A percentile compares a stretch with the other conserved stretches of the same genome.
These are phyloP conservation scores for Leptopilina clavipes DNA, from an alignment of 1,140 invertebrate genomes.

Conservation along the genomic window DNA sequence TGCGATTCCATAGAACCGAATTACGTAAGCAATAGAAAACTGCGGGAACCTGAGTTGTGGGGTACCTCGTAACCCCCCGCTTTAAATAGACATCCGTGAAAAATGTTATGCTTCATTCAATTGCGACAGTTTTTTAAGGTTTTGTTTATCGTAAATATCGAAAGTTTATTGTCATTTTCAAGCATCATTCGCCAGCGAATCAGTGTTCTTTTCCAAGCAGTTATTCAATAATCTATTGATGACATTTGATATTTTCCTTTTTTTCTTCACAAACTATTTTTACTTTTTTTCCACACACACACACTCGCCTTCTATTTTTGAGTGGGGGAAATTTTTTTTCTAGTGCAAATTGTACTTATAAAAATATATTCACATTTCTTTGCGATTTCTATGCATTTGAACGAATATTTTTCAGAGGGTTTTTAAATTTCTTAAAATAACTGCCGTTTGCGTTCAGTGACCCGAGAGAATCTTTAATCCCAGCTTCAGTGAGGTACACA, in stretches of 20 bases:
- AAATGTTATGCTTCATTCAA: neutral
- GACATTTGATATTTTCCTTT: neutral
- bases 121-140: neutral
- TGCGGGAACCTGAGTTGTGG: neutral
- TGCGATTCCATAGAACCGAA: slow-evolving; percentile 30
- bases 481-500: neutral
- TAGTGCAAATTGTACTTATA: too few species aligned
- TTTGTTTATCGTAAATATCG: neutral
- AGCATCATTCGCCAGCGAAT: too few species aligned
- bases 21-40: slow-evolving; percentile 17
- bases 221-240: too few species aligned
- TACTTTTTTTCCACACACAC: too few species aligned
- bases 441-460: neutral
- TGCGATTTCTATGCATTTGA: too few species aligned
- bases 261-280: too few species aligned
- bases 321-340: too few species aligned
- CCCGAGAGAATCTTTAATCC: slow-evolving; percentile 10
- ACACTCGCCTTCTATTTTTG: too few species aligned
- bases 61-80: slow-evolving; percentile 9
- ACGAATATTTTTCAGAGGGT: neutral
- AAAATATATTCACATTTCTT: too few species aligned
- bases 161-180: neutral
- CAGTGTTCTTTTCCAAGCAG: too few species aligned
- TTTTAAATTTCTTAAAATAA: slow-evolving; percentile 27
- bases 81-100: slow-evolving; percentile 12